Evolutionary conservation across 2,113 vertebrate species (phyloP), one percentile per base, ranked within the genome.

Genomic region (Xiphophorus maculatus): DNA sequence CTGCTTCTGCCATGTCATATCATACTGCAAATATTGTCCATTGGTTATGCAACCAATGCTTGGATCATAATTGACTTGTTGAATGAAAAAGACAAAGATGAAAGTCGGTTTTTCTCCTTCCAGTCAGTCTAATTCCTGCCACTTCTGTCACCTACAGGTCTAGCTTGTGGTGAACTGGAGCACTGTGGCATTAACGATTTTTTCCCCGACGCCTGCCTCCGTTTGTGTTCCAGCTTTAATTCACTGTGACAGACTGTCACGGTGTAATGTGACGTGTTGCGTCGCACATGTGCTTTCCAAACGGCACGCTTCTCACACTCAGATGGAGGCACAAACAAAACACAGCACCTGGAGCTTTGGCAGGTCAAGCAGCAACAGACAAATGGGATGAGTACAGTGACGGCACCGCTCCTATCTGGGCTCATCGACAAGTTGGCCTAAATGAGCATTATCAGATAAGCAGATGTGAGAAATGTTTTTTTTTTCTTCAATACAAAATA

Each of bases 241-340:
- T 84, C 86, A 42, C 76, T 11, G 67, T 87, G 91, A 92, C 90
- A 90, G 81, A 66, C 73, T 76, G 88, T 81, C 84, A 78, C 79
- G 81, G 73, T 86, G 85, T 89, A 88, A 89, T 81, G 84, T 82
- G 83, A 82, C 77, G 89, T 51, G 84, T 72, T 73, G 84, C 77
- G 88, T 79, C 71, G 71, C 72, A 80, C 88, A 86, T 84, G 87
- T 86, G 88, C 87, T 84, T 90, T 79, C 69, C 65, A 73, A 91
- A 74, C 82, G 67, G 70, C 75, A 63, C 68, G 62, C 68, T 73
- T 87, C 86, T 74, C 85, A 75, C 85, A 86, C 82, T 86, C 72
- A 32, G 80, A 82, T 66, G 44, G 71, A 72, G 81, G 76, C 77
- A 61, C 76, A 81, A 79, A 86, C 84, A 84, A 70, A 82, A 77